Percentiles rank a stretch among this genome's conserved stretches.
These are phyloP conservation scores for Oryzias celebensis DNA, from an alignment of 2,113 vertebrate species.

Conservation along the genomic window DNA sequence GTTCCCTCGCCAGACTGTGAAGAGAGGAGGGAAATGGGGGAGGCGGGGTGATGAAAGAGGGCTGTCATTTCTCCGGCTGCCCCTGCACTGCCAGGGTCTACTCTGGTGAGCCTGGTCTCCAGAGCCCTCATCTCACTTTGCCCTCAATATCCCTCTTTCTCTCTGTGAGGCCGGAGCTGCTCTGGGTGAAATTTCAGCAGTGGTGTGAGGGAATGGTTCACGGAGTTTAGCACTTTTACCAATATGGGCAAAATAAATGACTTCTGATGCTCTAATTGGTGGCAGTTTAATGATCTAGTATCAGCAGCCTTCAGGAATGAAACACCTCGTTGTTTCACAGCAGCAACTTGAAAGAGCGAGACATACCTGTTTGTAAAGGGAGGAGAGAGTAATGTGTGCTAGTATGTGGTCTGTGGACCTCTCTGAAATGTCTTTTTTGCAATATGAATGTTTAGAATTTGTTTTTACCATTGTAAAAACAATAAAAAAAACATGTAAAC, in stretches of 20 bases:
- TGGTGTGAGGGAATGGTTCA: constrained; percentile 74
- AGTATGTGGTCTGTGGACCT: constrained; percentile 52
- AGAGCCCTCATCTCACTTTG: constrained; percentile 54
- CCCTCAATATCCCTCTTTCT: constrained; percentile 62
- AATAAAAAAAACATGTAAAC: too few species aligned
- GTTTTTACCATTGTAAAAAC: constrained; percentile 28
- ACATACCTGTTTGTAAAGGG: constrained; percentile 56
- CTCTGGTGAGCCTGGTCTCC: constrained; percentile 55
- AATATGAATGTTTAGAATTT: constrained; percentile 71
- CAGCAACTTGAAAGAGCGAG: constrained; percentile 61
- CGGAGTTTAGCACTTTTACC: constrained; percentile 77
- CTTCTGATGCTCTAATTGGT: constrained; percentile 77
- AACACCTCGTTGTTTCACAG: constrained; percentile 67
- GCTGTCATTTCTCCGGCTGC: constrained; percentile 51
- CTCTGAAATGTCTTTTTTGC: constrained; percentile 63
- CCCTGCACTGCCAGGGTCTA: constrained; percentile 50
- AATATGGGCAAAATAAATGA: constrained; percentile 76
- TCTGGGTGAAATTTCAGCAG: constrained; percentile 77
- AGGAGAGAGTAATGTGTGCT: constrained; percentile 45
- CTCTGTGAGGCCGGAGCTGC: constrained; percentile 52
- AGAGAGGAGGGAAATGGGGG: constrained; percentile 2
- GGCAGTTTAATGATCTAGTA: constrained; percentile 76
- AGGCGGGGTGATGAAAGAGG: constrained; percentile 28
- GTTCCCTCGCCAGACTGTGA: constrained; percentile 1
- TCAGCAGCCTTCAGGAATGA: constrained; percentile 67